Conservation (phyloP, 2,797 vertebrate species). For the Trichosurus vulpecula region DNA sequence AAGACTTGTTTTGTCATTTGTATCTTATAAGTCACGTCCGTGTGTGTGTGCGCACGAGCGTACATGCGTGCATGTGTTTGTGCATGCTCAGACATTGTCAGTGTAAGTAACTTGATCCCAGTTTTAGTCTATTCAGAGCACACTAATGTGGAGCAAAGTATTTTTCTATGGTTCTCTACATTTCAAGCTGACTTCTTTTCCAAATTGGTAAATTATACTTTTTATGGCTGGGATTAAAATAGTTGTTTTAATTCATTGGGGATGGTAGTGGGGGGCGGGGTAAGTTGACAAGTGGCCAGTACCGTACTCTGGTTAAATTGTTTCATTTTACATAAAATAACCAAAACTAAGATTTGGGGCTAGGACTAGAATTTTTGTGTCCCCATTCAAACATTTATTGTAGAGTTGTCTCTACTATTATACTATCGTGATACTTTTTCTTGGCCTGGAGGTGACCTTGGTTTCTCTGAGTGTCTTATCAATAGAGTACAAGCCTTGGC, state of each 20-base stretch:
- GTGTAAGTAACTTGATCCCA: slow-evolving; percentile 77
- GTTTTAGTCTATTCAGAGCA: slow-evolving; percentile 76
- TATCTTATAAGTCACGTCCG: neutral
- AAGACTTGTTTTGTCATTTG: slow-evolving; percentile 64
- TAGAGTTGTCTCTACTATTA: neutral
- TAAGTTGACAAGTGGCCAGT: neutral
- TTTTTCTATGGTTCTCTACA: slow-evolving; percentile 72
- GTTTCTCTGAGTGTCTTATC: neutral
- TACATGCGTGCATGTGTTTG: neutral
- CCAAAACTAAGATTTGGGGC: neutral
- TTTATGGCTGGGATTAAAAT: slow-evolving; percentile 49
- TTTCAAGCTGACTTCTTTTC: slow-evolving; percentile 73
- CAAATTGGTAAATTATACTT: slow-evolving; percentile 73
- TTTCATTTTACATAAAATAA: slow-evolving; percentile 52
- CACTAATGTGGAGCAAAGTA: slow-evolving; percentile 65
- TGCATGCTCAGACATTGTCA: slow-evolving; percentile 73
- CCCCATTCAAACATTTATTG: neutral
- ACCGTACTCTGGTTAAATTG: slow-evolving; percentile 21
- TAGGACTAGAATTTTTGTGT: neutral
- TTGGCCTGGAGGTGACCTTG: neutral
- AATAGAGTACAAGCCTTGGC: neutral
- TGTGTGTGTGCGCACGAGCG: slow-evolving; percentile 30
- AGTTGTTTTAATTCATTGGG: slow-evolving; percentile 69
- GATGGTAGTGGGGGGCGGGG: slow-evolving; percentile 8
- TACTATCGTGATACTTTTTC: neutral